Evolutionary conservation across 2,888 invertebrate genomes (phyloP), one percentile per base, ranked within the genome.

Genomic region (Nomada lathburiana): DNA sequence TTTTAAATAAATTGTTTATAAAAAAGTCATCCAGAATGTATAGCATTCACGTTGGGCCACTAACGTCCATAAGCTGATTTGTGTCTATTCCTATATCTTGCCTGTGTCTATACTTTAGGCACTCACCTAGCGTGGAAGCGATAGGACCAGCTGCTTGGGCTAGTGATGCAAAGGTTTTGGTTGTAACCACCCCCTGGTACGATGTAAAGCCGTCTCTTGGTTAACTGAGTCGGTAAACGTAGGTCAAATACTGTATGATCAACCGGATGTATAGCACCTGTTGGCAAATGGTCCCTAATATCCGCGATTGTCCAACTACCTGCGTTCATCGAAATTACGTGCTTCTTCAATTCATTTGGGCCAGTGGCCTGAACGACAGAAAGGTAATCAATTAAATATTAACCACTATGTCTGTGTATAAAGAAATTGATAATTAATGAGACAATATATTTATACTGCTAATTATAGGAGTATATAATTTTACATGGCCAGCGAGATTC

Each of bases 401-500:
- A 10, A 36, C 36, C 29, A 65, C 11, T 18, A 65, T 29, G 20
- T 29, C 26, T 13, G 11, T 26, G 23, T 18, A 23, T 4, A n/a
- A 52, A 36, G 1, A 23, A 13, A 16, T 10, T 53, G 7, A 42
- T 23, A 68, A 57, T 36, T 52, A 57, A 57, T 16, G 9, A 1
- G 18, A 5, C 16, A 55, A 55, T 47, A 47, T 13, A 47, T 47
- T 47, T 57, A n/a, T 5, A 2, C 36, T 7, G 20, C 10, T 20
- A 11, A 53, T 53, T 42, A n/a, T 42, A 4, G 20, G 44, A 5
- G 10, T 9, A 16, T 20, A 26, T 11, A 60, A 26, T 71, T 93
- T 91, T 90, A 95, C 95, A 89, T 96, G 95, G 13, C 96, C 96
- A 59, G 95, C 95, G 7, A 96, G 92, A 91, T 96, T 96, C 91